Base-by-base conservation (phyloP, 2,113 vertebrate genomes). In the Heterochromis multidens region DNA sequence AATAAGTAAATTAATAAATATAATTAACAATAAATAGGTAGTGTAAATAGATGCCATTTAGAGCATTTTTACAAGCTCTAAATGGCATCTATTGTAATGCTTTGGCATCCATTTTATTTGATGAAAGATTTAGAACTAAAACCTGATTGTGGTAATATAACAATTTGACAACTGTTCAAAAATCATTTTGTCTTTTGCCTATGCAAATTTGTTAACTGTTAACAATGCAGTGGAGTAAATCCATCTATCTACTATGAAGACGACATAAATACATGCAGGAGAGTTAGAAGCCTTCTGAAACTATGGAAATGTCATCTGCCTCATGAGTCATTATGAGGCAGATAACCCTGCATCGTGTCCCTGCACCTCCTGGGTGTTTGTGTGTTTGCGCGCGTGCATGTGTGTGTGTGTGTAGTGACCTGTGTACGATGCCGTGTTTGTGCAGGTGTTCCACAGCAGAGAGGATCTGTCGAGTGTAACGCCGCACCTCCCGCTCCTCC, bases 401-500 rank as follows among this genome's bases (percentile, higher is more conserved):
- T 58, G 37, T 21, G 7, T 52, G 40, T 62, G 5, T 9, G 61
- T 63, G 56, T 16, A 2, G 5, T 80, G 93, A 97, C 96, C 97
- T 97, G 94, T 97, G 97, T 35, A 97, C 95, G n/a, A 97, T 94
- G 49, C 96, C 94, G 1, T 96, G 94, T 79, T 89, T 92, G 80
- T 97, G 96, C 62, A 97, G 93, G 81, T 97, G 95, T 4, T 96
- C 95, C 31, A 97, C 95, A 2, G 96, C 96, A 17, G 97, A 96
- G 29, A 97, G 95, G 87, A 97, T 97, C 93, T 98, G 97, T 11
- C 95, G 92, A 11, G 91, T 96, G 93, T 96, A 97, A 56, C 95
- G 95, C 29, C 94, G 96, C 83, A 96, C 96, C 94, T 97, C 96
- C 58, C 82, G 92, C 94, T 97, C 97, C 5, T 95, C 89, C 91